These are phyloP conservation scores for Furcifer pardalis DNA, from an alignment of 2,797 vertebrate species.

Conservation along the genomic window DNA sequence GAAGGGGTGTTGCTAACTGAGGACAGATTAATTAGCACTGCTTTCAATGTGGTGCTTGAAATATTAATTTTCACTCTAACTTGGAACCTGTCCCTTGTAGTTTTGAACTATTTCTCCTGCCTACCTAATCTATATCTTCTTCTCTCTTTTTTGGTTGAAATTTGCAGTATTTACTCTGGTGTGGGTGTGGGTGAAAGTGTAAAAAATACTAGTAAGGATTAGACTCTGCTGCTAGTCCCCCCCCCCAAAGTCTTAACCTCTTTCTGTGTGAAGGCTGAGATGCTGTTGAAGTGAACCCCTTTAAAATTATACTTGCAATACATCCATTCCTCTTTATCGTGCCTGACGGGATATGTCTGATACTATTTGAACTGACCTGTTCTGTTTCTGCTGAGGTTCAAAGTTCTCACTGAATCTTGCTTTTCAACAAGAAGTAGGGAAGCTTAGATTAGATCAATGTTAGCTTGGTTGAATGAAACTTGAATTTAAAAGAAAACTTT, in stretches of 20 bases:
- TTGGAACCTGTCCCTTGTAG: background rate
- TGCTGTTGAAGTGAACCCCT: background rate
- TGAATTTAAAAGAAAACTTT: conserved; percentile 10
- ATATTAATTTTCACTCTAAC: background rate
- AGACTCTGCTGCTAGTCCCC: background rate
- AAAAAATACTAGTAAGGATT: background rate
- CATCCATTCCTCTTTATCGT: background rate
- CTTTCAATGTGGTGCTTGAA: background rate
- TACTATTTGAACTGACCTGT: background rate
- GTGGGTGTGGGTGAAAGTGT: background rate
- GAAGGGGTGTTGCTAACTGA: no score
- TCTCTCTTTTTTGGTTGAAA: background rate
- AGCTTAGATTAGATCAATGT: conserved; percentile 17
- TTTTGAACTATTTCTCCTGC: background rate
- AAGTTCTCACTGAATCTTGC: background rate
- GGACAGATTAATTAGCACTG: background rate
- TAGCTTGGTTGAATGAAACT: conserved; percentile 4
- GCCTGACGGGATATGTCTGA: background rate
- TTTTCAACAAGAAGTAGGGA: conserved; percentile 6
- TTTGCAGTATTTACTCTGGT: background rate
- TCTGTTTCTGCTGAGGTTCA: background rate
- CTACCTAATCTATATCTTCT: background rate
- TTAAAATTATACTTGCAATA: background rate
- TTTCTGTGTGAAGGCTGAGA: background rate
- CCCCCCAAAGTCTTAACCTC: background rate